Percentiles rank a stretch among this genome's conserved stretches.
Conservation (phyloP, 1,140 invertebrate genomes). For the Drosophila subobscura region DNA sequence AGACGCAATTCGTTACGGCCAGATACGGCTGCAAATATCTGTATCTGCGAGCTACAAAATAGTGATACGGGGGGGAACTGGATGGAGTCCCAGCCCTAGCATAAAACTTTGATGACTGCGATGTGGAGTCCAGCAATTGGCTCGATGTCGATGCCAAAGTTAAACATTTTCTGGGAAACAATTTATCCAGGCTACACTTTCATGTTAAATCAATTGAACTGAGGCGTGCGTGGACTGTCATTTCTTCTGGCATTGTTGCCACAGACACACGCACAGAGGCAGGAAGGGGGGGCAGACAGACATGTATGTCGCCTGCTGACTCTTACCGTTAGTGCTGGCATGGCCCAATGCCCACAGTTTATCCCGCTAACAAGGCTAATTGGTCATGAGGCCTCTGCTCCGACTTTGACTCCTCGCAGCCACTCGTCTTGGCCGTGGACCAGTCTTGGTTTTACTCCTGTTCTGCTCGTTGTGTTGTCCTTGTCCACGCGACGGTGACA, state of each 20-base stretch:
- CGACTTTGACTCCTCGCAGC: constrained; percentile 47
- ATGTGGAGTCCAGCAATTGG: constrained; percentile 35
- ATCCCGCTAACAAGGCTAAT: constrained; percentile 81
- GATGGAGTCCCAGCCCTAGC: constrained; percentile 8
- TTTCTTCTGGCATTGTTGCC: constrained; percentile 42
- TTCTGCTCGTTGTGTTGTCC: constrained; percentile 7
- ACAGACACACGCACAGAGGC: constrained; percentile 9
- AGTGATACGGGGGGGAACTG: constrained; percentile 18
- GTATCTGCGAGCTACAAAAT: constrained; percentile 7
- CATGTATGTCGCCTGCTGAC: constrained; percentile 28
- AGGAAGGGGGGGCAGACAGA: constrained; percentile 3
- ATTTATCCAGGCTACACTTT: constrained; percentile 77
- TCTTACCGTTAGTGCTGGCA: constrained; percentile 60
- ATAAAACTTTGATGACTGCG: constrained; percentile 58
- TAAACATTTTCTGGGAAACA: constrained; percentile 72
- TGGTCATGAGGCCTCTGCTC: constrained; percentile 71
- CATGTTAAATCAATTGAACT: constrained; percentile 82
- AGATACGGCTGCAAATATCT: constrained; percentile 60
- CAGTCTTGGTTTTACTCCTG: too few species aligned
- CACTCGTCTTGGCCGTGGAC: constrained; percentile 23
- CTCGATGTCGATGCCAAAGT: constrained; percentile 49
- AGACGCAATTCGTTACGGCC: constrained; percentile 78
- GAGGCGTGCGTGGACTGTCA: constrained; percentile 74
- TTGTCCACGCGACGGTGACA: too few species aligned
- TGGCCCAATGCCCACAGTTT: constrained; percentile 69